Evolutionary conservation across 92 coral and sea anemone genomes (phyloP), one percentile per base, ranked within the genome.

Genomic region (Porites rus): DNA sequence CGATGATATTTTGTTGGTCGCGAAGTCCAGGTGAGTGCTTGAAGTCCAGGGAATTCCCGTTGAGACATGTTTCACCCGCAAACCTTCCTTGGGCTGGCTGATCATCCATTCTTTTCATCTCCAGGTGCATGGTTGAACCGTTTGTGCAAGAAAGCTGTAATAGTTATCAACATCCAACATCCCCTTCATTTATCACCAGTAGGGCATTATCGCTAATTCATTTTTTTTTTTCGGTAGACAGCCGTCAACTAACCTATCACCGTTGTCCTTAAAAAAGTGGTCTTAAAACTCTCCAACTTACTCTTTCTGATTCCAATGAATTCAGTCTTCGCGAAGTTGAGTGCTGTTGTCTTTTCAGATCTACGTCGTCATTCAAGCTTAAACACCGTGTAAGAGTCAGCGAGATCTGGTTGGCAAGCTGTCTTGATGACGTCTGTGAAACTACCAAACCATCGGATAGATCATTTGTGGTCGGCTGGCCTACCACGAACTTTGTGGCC

Each of bases 401-500:
- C 59, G 98, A 97, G 83, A 83, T 95, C 80, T 97, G 99, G 99
- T 74, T 94, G 69, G 92, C 96, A 14, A 86, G 80, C 51, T 97
- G 99, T 71, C 84, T 94, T 46, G 99, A 95, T 54, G 97, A 95
- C 70, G 94, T 95, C 25, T 93, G 93, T 61, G 99, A 97, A 50
- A 81, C 93, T 8, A 93, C 91, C 14, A 96, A 90, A 89, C 75
- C 98, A 1, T 84, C 79, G 14, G 99, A 97, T n/a, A 97, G 85
- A 86, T 97, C 99, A 21, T 97, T 97, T 77, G 98, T 97, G 46
- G 74, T 97, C 24, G 99, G 99, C 71, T 97, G 99, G 99, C 99
- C 99, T 8, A 97, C 99, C 14, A 96, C 95, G 6, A 97, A 97
- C 93, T 92, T 79, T 31, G 99, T 97, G 38, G 89, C 91, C 51